phyloP scores from a whole-genome alignment of 2,888 invertebrate species.

The Matsumyia berberina region DNA sequence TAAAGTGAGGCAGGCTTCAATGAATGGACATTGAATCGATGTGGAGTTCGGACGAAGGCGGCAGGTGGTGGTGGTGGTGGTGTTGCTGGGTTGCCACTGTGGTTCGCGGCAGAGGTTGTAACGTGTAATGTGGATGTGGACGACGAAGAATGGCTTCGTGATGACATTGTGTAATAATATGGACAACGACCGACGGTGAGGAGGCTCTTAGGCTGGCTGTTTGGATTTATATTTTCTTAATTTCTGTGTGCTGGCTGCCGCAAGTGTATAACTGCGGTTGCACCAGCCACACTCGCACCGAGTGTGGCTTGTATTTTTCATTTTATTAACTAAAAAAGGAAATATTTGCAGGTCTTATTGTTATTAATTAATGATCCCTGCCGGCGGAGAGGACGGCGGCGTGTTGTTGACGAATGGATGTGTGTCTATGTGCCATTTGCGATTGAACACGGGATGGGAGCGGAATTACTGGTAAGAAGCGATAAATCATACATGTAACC shows the following conservation, averaged over 20 bases:
- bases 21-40: conserved; percentile 55
- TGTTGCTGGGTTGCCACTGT: conserved; percentile 23
- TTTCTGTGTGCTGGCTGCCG: conserved; percentile 53
- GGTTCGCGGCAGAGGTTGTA: conserved; percentile 33
- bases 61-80: conserved; percentile 25
- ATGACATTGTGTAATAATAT: conserved; percentile 75
- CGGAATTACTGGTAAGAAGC: neutral
- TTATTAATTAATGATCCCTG: conserved; percentile 53
- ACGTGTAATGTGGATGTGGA: conserved; percentile 44
- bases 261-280: conserved; percentile 66
- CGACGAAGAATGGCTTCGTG: conserved; percentile 73
- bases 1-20: conserved; percentile 66
- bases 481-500: conserved; percentile 9
- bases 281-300: conserved; percentile 36
- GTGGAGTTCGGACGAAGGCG: conserved; percentile 4
- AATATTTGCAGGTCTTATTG: conserved; percentile 30
- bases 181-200: conserved; percentile 56
- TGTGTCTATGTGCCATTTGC: neutral
- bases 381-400: neutral
- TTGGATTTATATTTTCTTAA: conserved; percentile 71
- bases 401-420: conserved; percentile 37
- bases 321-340: conserved; percentile 16
- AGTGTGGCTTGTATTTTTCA: conserved; percentile 17
- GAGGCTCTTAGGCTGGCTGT: conserved; percentile 58
- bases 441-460: neutral